Evolutionary conservation across 2,888 invertebrate species (phyloP).

Genomic region (Luperina testacea): DNA sequence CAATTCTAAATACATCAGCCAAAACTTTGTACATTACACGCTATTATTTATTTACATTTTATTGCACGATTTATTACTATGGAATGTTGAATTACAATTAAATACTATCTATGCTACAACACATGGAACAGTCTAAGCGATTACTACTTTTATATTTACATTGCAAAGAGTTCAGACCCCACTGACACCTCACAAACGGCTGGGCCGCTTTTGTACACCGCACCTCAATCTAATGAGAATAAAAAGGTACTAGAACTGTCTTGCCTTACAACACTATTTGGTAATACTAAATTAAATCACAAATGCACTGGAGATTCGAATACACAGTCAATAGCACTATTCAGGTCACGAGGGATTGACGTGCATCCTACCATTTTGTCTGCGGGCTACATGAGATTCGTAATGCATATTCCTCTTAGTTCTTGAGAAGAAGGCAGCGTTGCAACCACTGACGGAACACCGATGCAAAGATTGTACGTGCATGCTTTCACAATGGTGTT

Average conservation of each 20-base stretch:
- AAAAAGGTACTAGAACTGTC: conserved; percentile 77
- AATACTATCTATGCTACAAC: conserved; percentile 63
- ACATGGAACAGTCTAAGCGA: conserved; percentile 59
- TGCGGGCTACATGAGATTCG: conserved; percentile 90
- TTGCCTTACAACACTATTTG: conserved; percentile 77
- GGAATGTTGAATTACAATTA: conserved; percentile 84
- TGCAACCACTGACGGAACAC: conserved; percentile 94
- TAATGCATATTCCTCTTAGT: conserved; percentile 94
- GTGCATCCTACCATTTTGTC: conserved; percentile 81
- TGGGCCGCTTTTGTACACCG: conserved; percentile 29
- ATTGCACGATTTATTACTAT: conserved; percentile 83
- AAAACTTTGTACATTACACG: conserved; percentile 64
- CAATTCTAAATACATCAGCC: conserved; percentile 55
- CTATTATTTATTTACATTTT: conserved; percentile 71
- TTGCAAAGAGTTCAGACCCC: conserved; percentile 27
- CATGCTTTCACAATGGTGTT: conserved; percentile 93
- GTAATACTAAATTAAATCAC: conserved; percentile 85
- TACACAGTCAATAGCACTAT: conserved; percentile 58
- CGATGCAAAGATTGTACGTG: conserved; percentile 93
- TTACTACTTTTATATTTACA: conserved; percentile 55
- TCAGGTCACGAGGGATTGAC: conserved; percentile 81
- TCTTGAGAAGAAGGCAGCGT: conserved; percentile 94
- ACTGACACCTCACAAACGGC: conserved; percentile 17
- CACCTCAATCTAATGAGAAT: conserved; percentile 68
- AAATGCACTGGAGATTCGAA: conserved; percentile 82